Conservation (phyloP, 2,888 invertebrate genomes). For the Marronus borbonicus region DNA sequence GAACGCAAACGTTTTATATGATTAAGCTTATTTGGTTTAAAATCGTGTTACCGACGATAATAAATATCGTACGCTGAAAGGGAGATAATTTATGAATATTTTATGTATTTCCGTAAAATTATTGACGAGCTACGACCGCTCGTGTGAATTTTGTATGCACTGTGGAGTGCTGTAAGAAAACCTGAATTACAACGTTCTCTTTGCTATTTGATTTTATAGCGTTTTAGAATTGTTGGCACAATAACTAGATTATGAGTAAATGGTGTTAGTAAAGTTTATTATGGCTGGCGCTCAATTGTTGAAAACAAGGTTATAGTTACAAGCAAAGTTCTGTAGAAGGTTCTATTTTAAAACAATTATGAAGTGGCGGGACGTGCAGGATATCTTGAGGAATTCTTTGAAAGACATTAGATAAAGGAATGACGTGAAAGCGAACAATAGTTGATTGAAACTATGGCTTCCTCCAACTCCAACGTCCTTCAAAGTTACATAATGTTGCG, state of each 20-base stretch:
- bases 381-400: no score
- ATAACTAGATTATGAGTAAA: no score
- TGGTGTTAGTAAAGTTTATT: no score
- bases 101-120: neutral
- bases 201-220: no score
- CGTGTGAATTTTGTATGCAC: neutral
- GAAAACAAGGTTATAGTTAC: no score
- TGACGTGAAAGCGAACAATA: no score
- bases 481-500: no score
- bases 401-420: no score
- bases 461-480: no score
- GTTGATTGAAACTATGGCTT: no score
- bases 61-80: neutral
- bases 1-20: neutral
- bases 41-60: neutral
- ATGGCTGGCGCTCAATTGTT: no score
- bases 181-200: neutral
- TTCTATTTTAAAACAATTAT: neutral
- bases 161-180: neutral
- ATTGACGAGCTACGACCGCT: neutral
- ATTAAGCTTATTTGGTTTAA: slow-evolving; percentile 12
- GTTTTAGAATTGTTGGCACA: no score
- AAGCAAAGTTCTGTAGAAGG: neutral
- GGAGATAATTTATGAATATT: slow-evolving; percentile 5
- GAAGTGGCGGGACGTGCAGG: neutral